Percentiles rank a stretch among this genome's conserved stretches.
These are phyloP conservation scores for Cercopithecus mona DNA, from an alignment of 2,113 vertebrate species.

Conservation along the genomic window DNA sequence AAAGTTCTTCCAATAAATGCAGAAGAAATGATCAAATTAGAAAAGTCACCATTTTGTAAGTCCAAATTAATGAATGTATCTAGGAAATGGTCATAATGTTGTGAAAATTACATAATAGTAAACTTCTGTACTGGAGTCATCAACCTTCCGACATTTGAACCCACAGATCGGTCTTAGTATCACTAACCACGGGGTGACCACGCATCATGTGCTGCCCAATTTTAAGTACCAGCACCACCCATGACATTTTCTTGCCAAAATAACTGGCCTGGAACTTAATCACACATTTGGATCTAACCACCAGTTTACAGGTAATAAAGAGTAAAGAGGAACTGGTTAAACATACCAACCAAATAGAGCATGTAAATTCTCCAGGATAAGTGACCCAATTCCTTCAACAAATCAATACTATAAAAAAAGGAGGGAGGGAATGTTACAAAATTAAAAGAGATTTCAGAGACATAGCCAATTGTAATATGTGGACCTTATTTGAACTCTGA, in stretches of 20 bases:
- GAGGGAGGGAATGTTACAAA: neutral
- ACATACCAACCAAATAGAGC: neutral
- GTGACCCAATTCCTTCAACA: neutral
- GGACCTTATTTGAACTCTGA: neutral
- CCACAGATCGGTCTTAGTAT: neutral
- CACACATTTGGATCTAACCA: neutral
- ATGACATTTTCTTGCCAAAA: neutral
- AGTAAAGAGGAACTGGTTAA: neutral
- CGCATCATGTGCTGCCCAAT: rapidly evolving
- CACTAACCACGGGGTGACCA: rapidly evolving
- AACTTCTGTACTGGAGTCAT: neutral
- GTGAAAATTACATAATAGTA: neutral
- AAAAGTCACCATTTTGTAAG: neutral
- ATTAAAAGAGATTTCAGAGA: neutral
- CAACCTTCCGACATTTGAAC: neutral
- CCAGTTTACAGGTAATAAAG: neutral
- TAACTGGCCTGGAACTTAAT: neutral
- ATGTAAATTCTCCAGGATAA: neutral
- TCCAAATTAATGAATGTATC: neutral
- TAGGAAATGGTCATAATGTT: neutral
- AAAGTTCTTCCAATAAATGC: slow-evolving; percentile 18
- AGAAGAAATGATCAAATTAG: slow-evolving; percentile 9
- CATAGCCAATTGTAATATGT: neutral
- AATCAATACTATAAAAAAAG: neutral
- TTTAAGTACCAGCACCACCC: neutral